A percentile compares a stretch with the other conserved stretches of the same genome.
Conservation (phyloP, 2,113 vertebrate species). For the Microcebus ravelobensis region DNA sequence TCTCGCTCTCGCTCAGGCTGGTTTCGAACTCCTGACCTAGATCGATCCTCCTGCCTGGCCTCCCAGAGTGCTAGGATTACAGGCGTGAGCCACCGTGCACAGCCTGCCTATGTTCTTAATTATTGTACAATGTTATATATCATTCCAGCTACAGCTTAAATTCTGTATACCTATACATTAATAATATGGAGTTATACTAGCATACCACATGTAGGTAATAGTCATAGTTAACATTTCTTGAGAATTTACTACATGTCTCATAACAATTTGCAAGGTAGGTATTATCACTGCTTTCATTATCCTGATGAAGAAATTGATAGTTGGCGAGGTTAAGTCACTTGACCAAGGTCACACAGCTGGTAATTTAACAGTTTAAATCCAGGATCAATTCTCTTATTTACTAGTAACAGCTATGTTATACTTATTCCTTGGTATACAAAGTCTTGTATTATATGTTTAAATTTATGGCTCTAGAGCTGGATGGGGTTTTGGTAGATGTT, state of each 20-base stretch:
- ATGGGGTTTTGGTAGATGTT: neutral
- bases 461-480: neutral
- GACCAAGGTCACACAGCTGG: neutral
- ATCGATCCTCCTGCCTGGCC: no score
- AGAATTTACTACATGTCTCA: neutral
- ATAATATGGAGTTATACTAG: slow-evolving; percentile 20
- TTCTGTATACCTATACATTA: neutral
- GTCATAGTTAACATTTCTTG: slow-evolving; percentile 35
- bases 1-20: no score
- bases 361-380: neutral
- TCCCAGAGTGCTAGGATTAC: no score
- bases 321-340: slow-evolving; percentile 9
- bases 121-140: neutral
- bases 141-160: neutral
- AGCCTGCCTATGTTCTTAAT: neutral
- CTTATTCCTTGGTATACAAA: neutral
- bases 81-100: no score
- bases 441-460: slow-evolving; percentile 28
- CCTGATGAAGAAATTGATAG: slow-evolving; percentile 14
- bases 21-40: no score
- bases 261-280: slow-evolving; percentile 1
- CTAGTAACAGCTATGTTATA: neutral
- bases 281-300: slow-evolving; percentile 12
- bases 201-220: neutral
- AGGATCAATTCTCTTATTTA: neutral